Evolutionary conservation across 2,113 vertebrate genomes (phyloP).

Genomic region (Clarias batrachus): DNA sequence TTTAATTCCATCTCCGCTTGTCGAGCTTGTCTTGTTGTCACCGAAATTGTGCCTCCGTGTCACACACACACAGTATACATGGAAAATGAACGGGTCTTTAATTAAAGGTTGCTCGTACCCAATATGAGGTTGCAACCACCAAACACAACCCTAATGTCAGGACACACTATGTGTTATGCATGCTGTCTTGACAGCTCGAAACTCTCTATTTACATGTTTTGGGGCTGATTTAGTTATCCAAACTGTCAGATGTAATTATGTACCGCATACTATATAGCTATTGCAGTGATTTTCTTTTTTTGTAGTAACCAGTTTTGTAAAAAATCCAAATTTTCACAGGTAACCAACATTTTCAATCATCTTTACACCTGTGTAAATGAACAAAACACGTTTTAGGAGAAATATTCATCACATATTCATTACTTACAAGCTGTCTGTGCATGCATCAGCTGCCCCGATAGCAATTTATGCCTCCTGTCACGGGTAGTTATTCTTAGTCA

Average conservation of each 20-base stretch:
- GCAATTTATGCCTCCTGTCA: conserved; percentile 22
- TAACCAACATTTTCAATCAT: neutral
- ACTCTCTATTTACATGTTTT: neutral
- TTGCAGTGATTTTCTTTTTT: neutral
- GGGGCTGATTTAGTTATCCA: neutral
- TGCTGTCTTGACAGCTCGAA: neutral
- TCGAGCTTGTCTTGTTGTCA: neutral
- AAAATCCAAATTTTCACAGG: neutral
- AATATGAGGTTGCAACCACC: neutral
- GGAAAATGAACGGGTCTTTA: neutral
- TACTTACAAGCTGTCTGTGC: neutral
- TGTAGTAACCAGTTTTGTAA: neutral
- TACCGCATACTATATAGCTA: neutral
- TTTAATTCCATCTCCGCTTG: neutral
- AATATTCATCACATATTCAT: conserved; percentile 24
- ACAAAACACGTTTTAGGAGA: neutral
- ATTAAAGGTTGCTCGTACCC: neutral
- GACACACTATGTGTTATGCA: neutral
- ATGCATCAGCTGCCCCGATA: neutral
- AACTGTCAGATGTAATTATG: neutral
- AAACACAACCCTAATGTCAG: neutral
- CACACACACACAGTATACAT: too few relatives aligned
- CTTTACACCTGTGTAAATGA: neutral
- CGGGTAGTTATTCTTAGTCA: conserved; percentile 21
- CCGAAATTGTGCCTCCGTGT: neutral